Percentiles rank a stretch among this genome's conserved stretches.
phyloP scores from a whole-genome alignment of 2,888 invertebrate species.

The Stenodera caucasica region DNA sequence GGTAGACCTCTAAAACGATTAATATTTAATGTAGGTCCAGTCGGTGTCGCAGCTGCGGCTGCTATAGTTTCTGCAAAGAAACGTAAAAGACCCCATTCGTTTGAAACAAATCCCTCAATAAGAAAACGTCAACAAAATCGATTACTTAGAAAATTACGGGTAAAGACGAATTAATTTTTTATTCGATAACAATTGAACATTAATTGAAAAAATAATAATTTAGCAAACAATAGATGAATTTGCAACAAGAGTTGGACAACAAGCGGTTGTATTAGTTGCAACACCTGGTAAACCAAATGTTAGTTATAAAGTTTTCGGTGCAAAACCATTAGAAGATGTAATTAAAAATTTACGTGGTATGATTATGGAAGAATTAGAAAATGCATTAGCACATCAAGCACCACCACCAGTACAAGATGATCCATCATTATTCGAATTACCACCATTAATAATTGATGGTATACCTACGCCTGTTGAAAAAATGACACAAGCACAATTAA shows the following conservation, averaged over 20 bases:
- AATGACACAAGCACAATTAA: slow-evolving; percentile 97
- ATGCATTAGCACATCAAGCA: slow-evolving; percentile 89
- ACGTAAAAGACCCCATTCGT: slow-evolving; percentile 91
- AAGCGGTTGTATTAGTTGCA: slow-evolving; percentile 93
- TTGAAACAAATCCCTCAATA: slow-evolving; percentile 96
- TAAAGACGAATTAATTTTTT: slow-evolving; percentile 51
- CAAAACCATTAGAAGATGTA: slow-evolving; percentile 95
- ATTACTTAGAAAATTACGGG: slow-evolving; percentile 81
- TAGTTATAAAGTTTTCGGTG: slow-evolving; percentile 95
- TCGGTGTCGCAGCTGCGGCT: slow-evolving; percentile 95
- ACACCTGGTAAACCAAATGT: slow-evolving; percentile 96
- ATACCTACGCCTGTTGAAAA: slow-evolving; percentile 98
- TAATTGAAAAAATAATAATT: slow-evolving; percentile 29
- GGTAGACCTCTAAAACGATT: not conserved
- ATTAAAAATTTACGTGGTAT: slow-evolving; percentile 86
- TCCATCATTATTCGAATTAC: slow-evolving; percentile 91
- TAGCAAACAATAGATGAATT: slow-evolving; percentile 96
- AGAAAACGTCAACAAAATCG: slow-evolving; percentile 94
- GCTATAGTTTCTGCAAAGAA: slow-evolving; percentile 96
- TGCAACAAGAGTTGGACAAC: slow-evolving; percentile 95
- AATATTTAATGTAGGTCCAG: slow-evolving; percentile 68
- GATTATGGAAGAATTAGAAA: slow-evolving; percentile 95
- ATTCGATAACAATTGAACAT: not conserved
- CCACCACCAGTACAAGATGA: slow-evolving; percentile 86
- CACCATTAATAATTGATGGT: slow-evolving; percentile 94